Evolutionary conservation across 1,140 invertebrate genomes (phyloP).

Genomic region (Acyrthosiphon pisum): DNA sequence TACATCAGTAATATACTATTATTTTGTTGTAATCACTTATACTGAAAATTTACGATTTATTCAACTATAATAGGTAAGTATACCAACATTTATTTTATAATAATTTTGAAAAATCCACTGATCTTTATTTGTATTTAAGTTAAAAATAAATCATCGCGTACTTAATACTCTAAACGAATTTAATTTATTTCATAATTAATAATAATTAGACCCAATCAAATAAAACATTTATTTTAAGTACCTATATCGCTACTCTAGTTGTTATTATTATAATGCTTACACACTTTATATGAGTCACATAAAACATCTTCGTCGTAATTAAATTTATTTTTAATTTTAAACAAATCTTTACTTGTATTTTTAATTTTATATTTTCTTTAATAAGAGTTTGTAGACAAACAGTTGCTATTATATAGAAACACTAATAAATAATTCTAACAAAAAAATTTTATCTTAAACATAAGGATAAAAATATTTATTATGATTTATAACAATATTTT

Average conservation of each 20-base stretch:
- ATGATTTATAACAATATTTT: neutral
- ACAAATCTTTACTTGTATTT: neutral
- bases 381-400: neutral
- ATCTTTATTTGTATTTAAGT: neutral
- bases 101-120: neutral
- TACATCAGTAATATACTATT: neutral
- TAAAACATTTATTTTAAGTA: constrained; percentile 3
- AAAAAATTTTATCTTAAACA: neutral
- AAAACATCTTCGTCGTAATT: neutral
- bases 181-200: neutral
- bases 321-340: neutral
- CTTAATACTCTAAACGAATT: neutral
- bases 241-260: neutral
- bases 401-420: neutral
- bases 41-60: neutral
- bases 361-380: neutral
- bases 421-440: no score
- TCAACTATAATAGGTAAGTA: neutral
- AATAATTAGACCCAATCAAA: neutral
- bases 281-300: neutral
- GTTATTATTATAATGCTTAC: neutral
- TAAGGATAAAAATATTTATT: neutral
- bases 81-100: neutral
- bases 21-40: neutral
- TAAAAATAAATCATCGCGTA: neutral